Base-by-base conservation (phyloP, 2,888 invertebrate genomes). In the Rotaria socialis region DNA sequence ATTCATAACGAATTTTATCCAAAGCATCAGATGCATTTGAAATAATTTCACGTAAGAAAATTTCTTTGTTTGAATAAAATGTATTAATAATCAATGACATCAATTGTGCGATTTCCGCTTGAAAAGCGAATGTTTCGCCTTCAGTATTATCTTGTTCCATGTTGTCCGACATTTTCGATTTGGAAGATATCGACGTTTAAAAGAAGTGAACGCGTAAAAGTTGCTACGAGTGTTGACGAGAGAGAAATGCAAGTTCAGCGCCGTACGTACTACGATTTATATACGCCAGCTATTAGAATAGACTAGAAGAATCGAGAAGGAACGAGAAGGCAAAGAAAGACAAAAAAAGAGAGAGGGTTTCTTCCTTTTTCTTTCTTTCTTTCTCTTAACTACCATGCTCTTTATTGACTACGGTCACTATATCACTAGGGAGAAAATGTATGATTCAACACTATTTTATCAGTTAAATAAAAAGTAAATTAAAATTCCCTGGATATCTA, bases 1-100 rank as follows among this genome's bases (percentile, higher is more conserved):
- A 85, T 74, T 87, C 87, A 84, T 87, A 87, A 19, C 87, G 94
- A 92, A 93, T 93, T 89, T 93, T 93, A 90, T 93, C 93, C 89
- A 93, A 90, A 85, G 93, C 95, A 94, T 99, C 99, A 85, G 97
- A 97, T 0, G 97, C 94, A 92, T 99, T 99, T 27, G 98, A 99
- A 91, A 99, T 97, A 93, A 99, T 94, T 93, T 99, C 99, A 92
- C 98, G 94, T 87, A 99, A 94, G 93, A 99, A 99, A 90, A 99
- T 97, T 93, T 99, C 99, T 93, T 99, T 99, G 94, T 99, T 99
- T 0, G 97, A 97, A 92, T 99, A 99, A 93, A 99, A 99, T 86
- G 99, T 99, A 94, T 99, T 99, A 94, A 99, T 99, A 94, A 99
- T 99, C 92, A 99, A 93, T 89, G 96, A 96, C 98, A 99, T 98